phyloP scores from a whole-genome alignment of 2,797 vertebrate genomes.

The Esox masquinongy region DNA sequence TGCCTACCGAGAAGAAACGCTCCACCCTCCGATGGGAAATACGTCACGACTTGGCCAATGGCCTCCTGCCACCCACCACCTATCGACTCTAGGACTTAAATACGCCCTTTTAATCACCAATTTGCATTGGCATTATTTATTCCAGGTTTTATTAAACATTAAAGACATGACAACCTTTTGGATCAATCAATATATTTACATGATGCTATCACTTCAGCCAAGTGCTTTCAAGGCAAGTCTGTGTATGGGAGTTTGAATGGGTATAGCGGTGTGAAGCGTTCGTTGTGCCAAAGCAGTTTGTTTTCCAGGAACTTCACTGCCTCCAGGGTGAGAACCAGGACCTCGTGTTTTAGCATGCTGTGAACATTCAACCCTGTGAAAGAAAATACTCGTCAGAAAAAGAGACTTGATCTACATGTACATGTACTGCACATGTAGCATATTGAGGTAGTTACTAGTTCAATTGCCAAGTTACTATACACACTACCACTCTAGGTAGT shows the following conservation, averaged over 20 bases:
- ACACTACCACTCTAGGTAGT: neutral
- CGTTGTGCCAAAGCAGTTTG: slow-evolving; percentile 86
- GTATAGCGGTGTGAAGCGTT: slow-evolving; percentile 75
- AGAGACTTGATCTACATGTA: too few relatives aligned
- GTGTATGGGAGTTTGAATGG: slow-evolving; percentile 82
- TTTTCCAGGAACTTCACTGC: slow-evolving; percentile 82
- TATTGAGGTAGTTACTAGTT: too few relatives aligned
- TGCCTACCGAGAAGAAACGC: slow-evolving; percentile 89
- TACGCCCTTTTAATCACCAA: slow-evolving; percentile 7
- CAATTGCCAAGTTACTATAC: too few relatives aligned
- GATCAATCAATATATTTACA: slow-evolving; percentile 39
- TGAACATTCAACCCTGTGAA: slow-evolving; percentile 84
- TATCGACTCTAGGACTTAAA: slow-evolving; percentile 42
- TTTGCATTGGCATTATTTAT: slow-evolving; percentile 27
- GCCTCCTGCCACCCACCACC: slow-evolving; percentile 69
- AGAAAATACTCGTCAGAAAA: neutral
- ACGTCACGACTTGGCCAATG: slow-evolving; percentile 81
- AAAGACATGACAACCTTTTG: slow-evolving; percentile 41
- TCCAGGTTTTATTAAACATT: slow-evolving; percentile 38
- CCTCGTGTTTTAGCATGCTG: slow-evolving; percentile 87
- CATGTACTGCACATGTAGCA: too few relatives aligned
- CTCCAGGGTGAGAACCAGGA: slow-evolving; percentile 81
- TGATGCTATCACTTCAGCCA: slow-evolving; percentile 1
- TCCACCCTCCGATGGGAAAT: slow-evolving; percentile 83
- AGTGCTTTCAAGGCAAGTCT: slow-evolving; percentile 70